Evolutionary conservation across 2,888 invertebrate genomes (phyloP), one percentile per base, ranked within the genome.

Genomic region (Sycophila texana): DNA sequence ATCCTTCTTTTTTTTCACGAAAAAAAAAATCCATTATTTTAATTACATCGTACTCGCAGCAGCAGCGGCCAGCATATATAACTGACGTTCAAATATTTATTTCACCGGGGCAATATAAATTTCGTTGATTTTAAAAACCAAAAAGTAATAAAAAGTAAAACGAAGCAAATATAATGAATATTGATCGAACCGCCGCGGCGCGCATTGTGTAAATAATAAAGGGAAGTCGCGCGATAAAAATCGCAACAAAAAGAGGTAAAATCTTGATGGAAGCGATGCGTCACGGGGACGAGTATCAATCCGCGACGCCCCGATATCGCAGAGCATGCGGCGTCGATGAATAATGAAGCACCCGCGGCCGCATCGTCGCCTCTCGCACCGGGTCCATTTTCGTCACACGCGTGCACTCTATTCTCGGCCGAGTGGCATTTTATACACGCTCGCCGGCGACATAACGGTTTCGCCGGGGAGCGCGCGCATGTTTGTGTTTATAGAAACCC

Each of bases 401-500:
- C 39, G 51, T 14, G 26, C 67, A 18, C 74, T 60, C 74, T 68
- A 67, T 68, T 75, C 67, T 68, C 49, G 57, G 66, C 49, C 26
- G 30, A 22, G 55, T 20, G 55, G 68, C 20, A 26, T 75, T 68
- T 75, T 75, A 61, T 68, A 75, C 53, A 39, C 53, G 22, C 74
- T 55, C 51, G 3, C 13, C n/a, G n/a, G 18, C 65, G 74, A 55
- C 65, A 74, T 74, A 74, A 74, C 55, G 65, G 65, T 57, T 65
- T 65, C 30, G 65, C 26, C 55, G 55, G 16, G 20, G 30, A 30
- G 22, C 55, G 68, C 18, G 10, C 22, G 18, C 22, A 49, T 66
- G 70, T 76, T 76, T 68, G 76, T 76, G 76, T 76, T 76, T 76
- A 70, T 63, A 70, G 76, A 76, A 76, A 76, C 63, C 76, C 63